Conservation (phyloP, 2,888 invertebrate species). For the Polydrusus pterygomalis region DNA sequence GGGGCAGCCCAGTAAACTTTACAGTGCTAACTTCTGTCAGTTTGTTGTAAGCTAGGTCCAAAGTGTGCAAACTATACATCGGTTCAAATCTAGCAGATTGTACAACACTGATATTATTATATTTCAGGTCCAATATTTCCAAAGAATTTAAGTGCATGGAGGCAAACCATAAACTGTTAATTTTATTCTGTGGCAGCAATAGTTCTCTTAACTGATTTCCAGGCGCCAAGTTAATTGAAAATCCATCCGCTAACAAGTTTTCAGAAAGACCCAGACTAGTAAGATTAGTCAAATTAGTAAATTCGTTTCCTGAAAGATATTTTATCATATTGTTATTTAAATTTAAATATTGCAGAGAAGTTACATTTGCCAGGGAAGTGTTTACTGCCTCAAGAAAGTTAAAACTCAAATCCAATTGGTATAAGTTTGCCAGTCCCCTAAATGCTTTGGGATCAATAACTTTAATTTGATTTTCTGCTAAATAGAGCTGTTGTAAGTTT, state of each 20-base stretch:
- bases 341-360: conserved; percentile 60
- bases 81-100: conserved; percentile 61
- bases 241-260: conserved; percentile 59
- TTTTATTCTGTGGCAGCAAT: conserved; percentile 64
- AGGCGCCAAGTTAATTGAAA: conserved; percentile 54
- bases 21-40: conserved; percentile 65
- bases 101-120: conserved; percentile 63
- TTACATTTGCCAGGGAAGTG: conserved; percentile 32
- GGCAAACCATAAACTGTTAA: conserved; percentile 59
- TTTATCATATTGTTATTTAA: conserved; percentile 64
- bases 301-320: conserved; percentile 61
- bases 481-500: conserved; percentile 63
- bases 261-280: conserved; percentile 62
- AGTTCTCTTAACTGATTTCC: conserved; percentile 62
- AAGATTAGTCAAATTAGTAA: conserved; percentile 63
- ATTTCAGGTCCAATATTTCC: conserved; percentile 65
- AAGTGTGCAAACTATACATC: conserved; percentile 61
- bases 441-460: conserved; percentile 64
- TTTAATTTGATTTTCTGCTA: conserved; percentile 65
- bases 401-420: conserved; percentile 64
- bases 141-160: conserved; percentile 59
- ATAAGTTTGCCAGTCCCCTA: conserved; percentile 63
- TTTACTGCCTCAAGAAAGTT: conserved; percentile 61
- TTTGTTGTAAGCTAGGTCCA: conserved; percentile 66
- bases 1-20: conserved; percentile 66